A percentile compares a stretch with the other conserved stretches of the same genome.
Evolutionary conservation across 2,113 vertebrate genomes (phyloP).

Genomic region (Corythoichthys haematopterus): DNA sequence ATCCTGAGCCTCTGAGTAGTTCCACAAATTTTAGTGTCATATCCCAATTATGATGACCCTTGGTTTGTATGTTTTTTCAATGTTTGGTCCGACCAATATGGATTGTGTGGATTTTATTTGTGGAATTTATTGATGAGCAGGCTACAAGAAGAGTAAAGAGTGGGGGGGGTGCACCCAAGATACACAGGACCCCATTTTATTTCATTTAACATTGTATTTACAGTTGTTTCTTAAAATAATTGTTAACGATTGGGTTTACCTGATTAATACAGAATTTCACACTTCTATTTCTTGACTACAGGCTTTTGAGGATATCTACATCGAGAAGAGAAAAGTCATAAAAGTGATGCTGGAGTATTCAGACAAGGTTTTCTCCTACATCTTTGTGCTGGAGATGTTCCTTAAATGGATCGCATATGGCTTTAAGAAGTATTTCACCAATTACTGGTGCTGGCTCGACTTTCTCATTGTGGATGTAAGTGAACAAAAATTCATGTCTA

Average conservation of each 20-base stretch:
- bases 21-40: too few species aligned
- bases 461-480: constrained; percentile 89
- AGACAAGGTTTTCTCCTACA: constrained; percentile 94
- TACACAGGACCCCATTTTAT: too few species aligned
- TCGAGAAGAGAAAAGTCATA: constrained; percentile 85
- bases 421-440: constrained; percentile 98
- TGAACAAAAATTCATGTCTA: constrained; percentile 15
- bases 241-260: not conserved
- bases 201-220: too few species aligned
- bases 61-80: too few species aligned
- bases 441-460: constrained; percentile 98
- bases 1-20: too few species aligned
- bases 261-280: not conserved
- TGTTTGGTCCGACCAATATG: too few species aligned
- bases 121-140: too few species aligned
- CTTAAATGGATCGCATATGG: constrained; percentile 97
- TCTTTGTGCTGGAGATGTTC: constrained; percentile 96
- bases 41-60: too few species aligned
- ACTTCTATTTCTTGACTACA: constrained; percentile 40
- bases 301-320: constrained; percentile 98
- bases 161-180: too few species aligned
- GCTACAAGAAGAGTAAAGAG: too few species aligned
- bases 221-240: too few species aligned
- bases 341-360: constrained; percentile 89
- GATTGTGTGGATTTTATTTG: too few species aligned